phyloP scores from a whole-genome alignment of 2,888 invertebrate genomes.

The Archips xylosteana region DNA sequence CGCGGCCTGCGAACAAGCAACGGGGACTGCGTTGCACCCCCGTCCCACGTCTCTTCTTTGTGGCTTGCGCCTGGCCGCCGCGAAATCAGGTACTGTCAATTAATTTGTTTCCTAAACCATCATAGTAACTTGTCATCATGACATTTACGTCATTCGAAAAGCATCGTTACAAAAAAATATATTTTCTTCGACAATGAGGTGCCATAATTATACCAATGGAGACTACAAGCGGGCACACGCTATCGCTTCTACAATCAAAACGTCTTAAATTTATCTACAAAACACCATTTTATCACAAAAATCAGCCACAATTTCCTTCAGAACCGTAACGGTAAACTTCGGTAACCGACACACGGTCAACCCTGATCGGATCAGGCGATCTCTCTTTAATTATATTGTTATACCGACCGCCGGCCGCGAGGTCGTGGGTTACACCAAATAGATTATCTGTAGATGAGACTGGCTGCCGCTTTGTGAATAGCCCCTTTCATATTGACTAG shows the following conservation, averaged over 20 bases:
- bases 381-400: slow-evolving; percentile 85
- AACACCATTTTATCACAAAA: background rate
- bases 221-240: too few relatives aligned
- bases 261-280: background rate
- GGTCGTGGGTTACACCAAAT: slow-evolving; percentile 85
- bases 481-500: slow-evolving; percentile 68
- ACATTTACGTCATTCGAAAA: too few relatives aligned
- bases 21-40: too few relatives aligned
- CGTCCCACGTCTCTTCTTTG: too few relatives aligned
- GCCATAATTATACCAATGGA: too few relatives aligned
- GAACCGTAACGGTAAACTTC: slow-evolving; percentile 7
- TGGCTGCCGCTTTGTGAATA: slow-evolving; percentile 73
- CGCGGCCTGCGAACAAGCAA: too few relatives aligned
- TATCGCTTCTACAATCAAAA: too few relatives aligned
- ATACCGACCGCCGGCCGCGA: slow-evolving; percentile 69
- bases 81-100: background rate
- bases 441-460: slow-evolving; percentile 81
- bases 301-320: slow-evolving; percentile 2
- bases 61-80: too few relatives aligned
- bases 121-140: too few relatives aligned
- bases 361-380: slow-evolving; percentile 62
- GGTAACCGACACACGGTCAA: slow-evolving; percentile 4
- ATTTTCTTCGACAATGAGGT: too few relatives aligned
- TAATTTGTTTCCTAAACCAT: too few relatives aligned
- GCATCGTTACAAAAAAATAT: too few relatives aligned